phyloP scores from a whole-genome alignment of 2,888 invertebrate species.

The Parnassius glacialis region DNA sequence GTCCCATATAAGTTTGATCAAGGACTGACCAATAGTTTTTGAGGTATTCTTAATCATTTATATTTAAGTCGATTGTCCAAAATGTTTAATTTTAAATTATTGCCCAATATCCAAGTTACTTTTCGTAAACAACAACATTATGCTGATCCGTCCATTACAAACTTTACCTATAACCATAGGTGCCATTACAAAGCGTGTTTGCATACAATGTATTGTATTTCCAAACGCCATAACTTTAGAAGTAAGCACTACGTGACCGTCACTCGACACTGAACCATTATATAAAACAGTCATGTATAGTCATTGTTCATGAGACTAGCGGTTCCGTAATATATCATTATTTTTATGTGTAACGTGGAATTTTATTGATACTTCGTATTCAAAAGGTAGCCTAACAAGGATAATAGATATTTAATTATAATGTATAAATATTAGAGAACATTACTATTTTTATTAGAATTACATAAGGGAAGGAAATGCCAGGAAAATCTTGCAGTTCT shows the following conservation, averaged over 20 bases:
- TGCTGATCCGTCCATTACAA: constrained; percentile 27
- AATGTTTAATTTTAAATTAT: too few species aligned
- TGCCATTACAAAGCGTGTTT: constrained; percentile 35
- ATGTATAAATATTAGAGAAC: background rate
- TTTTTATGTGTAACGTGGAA: constrained; percentile 10
- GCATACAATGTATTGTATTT: constrained; percentile 63
- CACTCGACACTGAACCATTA: constrained; percentile 69
- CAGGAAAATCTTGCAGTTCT: too few species aligned
- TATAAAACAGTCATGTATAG: constrained; percentile 39
- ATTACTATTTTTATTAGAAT: too few species aligned
- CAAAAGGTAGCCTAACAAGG: constrained; percentile 9
- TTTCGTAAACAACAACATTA: constrained; percentile 12
- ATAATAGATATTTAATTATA: constrained; percentile 8
- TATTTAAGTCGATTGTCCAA: too few species aligned
- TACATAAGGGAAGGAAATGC: too few species aligned
- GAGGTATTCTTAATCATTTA: too few species aligned
- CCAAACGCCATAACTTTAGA: constrained; percentile 63
- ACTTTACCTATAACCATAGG: constrained; percentile 23
- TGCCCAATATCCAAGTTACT: background rate
- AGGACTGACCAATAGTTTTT: too few species aligned
- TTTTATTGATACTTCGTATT: constrained; percentile 19
- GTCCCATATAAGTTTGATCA: too few species aligned
- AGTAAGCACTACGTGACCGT: constrained; percentile 72
- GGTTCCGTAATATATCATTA: constrained; percentile 35
- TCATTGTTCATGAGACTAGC: constrained; percentile 38